Base-by-base conservation (phyloP, 2,113 vertebrate genomes). In the Romanogobio albipinnatus region DNA sequence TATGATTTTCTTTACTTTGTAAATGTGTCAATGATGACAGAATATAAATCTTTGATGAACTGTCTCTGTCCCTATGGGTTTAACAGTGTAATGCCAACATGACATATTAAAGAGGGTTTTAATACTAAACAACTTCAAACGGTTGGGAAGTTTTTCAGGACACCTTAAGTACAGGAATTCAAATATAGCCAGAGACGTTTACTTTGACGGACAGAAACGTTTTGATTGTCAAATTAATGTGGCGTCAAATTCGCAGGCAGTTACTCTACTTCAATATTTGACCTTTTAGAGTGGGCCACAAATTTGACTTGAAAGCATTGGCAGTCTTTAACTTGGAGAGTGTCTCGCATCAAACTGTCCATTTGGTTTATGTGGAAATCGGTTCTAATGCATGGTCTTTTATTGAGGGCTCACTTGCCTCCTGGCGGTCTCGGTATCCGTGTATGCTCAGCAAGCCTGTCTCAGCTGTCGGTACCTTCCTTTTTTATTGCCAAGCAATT, bases 211-310 rank as follows among this genome's bases (percentile, higher is more conserved):
- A 62, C 13, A 36, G 9, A 43, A 33, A 59, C 66, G 24, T 76
- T 53, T 33, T 47, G 26, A 88, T 85, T 83, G 73, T 87, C 87
- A 89, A 87, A 86, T 92, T 91, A 91, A 92, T 92, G 76, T 76
- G 89, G 87, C 89, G 19, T 51, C 71, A 78, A 89, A 89, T 85
- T 82, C 84, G 75, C 89, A 78, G 51, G 80, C 83, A 47, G 68
- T 81, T 29, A 36, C 15, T 91, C 62, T 68, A 78, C 90, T 87
- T 85, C 86, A 89, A 89, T 85, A 86, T 84, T 83, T 88, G 88
- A 78, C 87, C 86, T 89, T 83, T 87, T 83, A 45, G 53, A 85
- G 71, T 53, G 62, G 75, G 83, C 85, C 90, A 51, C 89, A 87
- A 89, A 90, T 92, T 84, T 90, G 79, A 77, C 64, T 84, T 77